Evolutionary conservation across 2,113 vertebrate species (phyloP), one percentile per base, ranked within the genome.

Genomic region (Stigmatopora nigra): DNA sequence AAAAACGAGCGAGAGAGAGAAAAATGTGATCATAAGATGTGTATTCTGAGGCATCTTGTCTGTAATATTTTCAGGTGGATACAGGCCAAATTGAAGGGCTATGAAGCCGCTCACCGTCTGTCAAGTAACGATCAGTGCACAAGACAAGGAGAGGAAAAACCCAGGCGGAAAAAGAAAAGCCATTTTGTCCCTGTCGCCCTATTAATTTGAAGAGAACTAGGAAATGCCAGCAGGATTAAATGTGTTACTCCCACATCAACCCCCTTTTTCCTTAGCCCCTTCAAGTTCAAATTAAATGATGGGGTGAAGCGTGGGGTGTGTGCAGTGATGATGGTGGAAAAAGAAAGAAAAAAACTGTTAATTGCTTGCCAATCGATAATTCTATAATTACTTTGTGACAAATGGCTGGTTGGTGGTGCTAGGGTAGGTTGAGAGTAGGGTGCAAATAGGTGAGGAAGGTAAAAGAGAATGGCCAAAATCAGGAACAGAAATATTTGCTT

Each of bases 301-400:
- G 80, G 80, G 76, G 77, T 70, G 78, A 66, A 66, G 61, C 70
- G 17, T 16, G 69, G 53, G 59, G 25, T 44, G 15, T 72, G 51
- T 69, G 68, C 53, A 47, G 60, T 20, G 68, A 65, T 64, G 78
- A 65, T 69, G 59, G 71, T 68, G 81, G 78, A 68, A 73, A 75
- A 78, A 78, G 74, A 80, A 73, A 82, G 83, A 3, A 3, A 31
- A 90, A 89, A 87, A 86, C 83, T 84, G 85, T 91, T 90, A 92
- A 91, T 91, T 91, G 90, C 87, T 91, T 86, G 80, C 88, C 86
- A 89, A 89, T 92, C 90, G 75, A 92, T 92, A 91, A 89, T 90
- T 89, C 90, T 91, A 90, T 92, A 92, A 92, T 92, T 90, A 92
- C 90, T 92, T 92, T 92, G 88, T 91, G 88, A 92, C 88, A 90